A percentile compares a stretch with the other conserved stretches of the same genome.
Conservation (phyloP, 2,888 invertebrate species). For the Artemia sinica region DNA sequence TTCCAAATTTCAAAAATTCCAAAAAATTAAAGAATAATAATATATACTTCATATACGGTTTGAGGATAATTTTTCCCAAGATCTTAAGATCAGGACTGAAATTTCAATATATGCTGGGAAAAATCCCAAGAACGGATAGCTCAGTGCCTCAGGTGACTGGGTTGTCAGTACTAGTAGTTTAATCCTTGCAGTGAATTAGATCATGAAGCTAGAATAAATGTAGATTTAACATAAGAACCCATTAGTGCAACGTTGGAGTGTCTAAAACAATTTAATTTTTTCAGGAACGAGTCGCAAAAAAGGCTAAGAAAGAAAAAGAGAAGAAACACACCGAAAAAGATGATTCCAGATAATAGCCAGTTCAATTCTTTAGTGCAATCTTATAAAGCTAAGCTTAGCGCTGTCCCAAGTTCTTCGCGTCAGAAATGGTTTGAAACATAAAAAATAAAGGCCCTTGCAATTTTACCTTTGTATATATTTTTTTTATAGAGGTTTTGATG, state of each 20-base stretch:
- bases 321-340: not conserved
- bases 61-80: too few relatives aligned
- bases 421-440: slow-evolving; percentile 8
- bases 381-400: not conserved
- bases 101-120: not conserved
- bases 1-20: too few relatives aligned
- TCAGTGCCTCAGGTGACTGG: not conserved
- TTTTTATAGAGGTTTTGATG: not conserved
- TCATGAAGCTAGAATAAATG: not conserved
- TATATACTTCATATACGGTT: too few relatives aligned
- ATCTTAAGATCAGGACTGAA: not conserved
- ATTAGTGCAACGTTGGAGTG: not conserved
- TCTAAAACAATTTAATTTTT: not conserved
- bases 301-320: not conserved
- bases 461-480: not conserved
- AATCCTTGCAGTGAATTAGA: not conserved
- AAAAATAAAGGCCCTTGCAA: not conserved
- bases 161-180: not conserved
- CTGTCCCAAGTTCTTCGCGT: not conserved
- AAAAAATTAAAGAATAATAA: too few relatives aligned
- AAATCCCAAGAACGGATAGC: not conserved
- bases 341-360: not conserved
- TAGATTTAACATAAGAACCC: not conserved
- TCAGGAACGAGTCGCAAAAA: not conserved
- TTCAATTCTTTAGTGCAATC: not conserved